phyloP scores from a whole-genome alignment of 1,140 invertebrate species.

The Periplaneta americana region DNA sequence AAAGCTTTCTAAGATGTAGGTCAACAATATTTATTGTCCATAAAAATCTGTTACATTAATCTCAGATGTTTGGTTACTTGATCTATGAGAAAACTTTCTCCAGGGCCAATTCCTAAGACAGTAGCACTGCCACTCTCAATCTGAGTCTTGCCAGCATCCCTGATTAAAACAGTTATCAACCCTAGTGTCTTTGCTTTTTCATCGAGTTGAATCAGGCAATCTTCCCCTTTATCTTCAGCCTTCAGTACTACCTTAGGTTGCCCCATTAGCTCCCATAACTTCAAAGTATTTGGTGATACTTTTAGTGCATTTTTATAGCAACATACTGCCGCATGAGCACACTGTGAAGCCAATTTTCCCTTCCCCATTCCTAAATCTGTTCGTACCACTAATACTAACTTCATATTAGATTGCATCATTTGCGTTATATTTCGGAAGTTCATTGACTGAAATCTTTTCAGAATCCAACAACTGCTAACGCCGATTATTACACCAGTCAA shows the following conservation, averaged over 20 bases:
- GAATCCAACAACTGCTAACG: background rate
- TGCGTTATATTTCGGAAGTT: background rate
- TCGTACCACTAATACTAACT: conserved; percentile 81
- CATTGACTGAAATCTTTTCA: too few species aligned
- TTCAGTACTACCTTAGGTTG: conserved; percentile 71
- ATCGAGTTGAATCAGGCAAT: conserved; percentile 56
- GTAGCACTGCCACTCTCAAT: conserved; percentile 79
- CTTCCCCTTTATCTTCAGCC: conserved; percentile 48
- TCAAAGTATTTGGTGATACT: conserved; percentile 55
- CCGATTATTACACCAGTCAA: background rate
- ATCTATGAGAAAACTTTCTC: conserved; percentile 65
- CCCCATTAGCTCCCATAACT: conserved; percentile 69
- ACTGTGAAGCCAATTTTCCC: conserved; percentile 91
- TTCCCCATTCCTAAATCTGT: conserved; percentile 92
- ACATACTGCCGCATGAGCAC: conserved; percentile 80
- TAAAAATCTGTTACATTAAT: conserved; percentile 53
- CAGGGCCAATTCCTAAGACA: conserved; percentile 87
- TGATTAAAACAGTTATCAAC: conserved; percentile 65
- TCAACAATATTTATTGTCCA: too few species aligned
- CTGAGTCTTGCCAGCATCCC: conserved; percentile 89
- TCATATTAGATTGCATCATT: conserved; percentile 38
- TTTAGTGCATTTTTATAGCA: conserved; percentile 65
- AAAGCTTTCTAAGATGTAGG: too few species aligned
- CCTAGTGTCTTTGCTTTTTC: conserved; percentile 59
- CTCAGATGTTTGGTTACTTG: conserved; percentile 84